Evolutionary conservation across 2,113 vertebrate species (phyloP), one percentile per base, ranked within the genome.

Genomic region (Hippopotamus amphibius): DNA sequence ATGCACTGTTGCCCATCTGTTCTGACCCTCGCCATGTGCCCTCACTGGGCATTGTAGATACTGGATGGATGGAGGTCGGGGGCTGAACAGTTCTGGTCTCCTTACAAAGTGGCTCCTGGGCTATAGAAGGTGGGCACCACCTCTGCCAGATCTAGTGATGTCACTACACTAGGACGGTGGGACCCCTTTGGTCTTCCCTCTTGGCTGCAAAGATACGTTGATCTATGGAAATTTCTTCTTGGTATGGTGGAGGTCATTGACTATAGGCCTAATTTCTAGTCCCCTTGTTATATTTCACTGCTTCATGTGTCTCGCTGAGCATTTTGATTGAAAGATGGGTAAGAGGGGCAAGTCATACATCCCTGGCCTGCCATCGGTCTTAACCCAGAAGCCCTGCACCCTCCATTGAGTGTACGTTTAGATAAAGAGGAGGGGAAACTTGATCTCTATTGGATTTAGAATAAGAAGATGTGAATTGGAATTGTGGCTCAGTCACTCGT

Each of bases 1-100:
- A 7, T 7, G 28, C 5, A 1, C 76, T n/a, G 5, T 13, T 57
- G 28, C 17, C 24, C 10, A 0, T 30, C 43, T 5, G 12, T 26
- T 17, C 37, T n/a, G 83, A 37, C 24, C 59, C 8, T 65, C 7
- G 41, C 30, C 21, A 0, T 0, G 59, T 43, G 69, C 46, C 48
- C 13, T 76, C 79, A 17, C 33, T 57, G 1, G 43, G 43, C 11
- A 46, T 71, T 2, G 0, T 3, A 4, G 90, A 48, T 53, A 50
- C 57, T 9, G 65, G 17, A 8, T 79, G 57, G 69, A 9, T 71
- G 81, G 63, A 14, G 37, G 28, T 3, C 0, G 0, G 50, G 13
- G 24, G 17, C 30, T 68, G 48, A 11, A 53, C 6, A 5, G 43
- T 46, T 43, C 76, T n/a, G 63, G n/a, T 82, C 1, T 3, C 37